Percentiles rank a stretch among this genome's conserved stretches.
phyloP scores from a whole-genome alignment of 92 coral and sea anemone genomes.

The Paramuricea clavata region DNA sequence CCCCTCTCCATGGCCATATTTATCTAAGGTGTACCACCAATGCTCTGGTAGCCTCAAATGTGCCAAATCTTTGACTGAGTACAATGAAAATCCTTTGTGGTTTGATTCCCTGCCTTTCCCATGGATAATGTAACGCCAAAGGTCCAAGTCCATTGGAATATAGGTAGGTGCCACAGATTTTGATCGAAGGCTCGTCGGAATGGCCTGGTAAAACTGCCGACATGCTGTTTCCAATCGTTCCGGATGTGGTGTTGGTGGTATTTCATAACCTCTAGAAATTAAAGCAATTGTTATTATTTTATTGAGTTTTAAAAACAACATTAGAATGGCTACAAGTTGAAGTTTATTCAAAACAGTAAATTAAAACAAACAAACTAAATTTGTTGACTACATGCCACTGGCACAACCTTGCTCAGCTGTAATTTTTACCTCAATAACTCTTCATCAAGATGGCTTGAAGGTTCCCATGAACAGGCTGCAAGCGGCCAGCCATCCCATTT shows the following conservation, averaged over 20 bases:
- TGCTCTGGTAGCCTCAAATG: neutral
- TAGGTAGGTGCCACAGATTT: neutral
- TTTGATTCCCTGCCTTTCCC: neutral
- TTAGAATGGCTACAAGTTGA: neutral
- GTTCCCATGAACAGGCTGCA: conserved; percentile 52
- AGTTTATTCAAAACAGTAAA: too few species aligned
- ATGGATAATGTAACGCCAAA: neutral
- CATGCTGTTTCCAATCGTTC: neutral
- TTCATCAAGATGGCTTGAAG: conserved; percentile 40
- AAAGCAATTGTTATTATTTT: too few species aligned
- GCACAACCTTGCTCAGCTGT: too few species aligned
- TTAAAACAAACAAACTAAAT: too few species aligned
- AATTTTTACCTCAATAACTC: too few species aligned
- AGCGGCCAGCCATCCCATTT: conserved; percentile 63
- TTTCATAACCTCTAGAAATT: conserved; percentile 18
- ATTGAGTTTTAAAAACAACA: too few species aligned
- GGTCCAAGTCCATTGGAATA: too few species aligned
- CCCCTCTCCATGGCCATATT: conserved; percentile 14
- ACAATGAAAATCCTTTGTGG: neutral
- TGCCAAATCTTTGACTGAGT: neutral
- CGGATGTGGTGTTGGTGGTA: conserved; percentile 3
- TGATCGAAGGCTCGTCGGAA: neutral
- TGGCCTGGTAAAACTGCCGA: neutral
- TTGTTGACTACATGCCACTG: neutral
- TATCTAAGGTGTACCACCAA: conserved; percentile 9